Evolutionary conservation across 2,113 vertebrate species (phyloP).

Genomic region (Phaethon lepturus): DNA sequence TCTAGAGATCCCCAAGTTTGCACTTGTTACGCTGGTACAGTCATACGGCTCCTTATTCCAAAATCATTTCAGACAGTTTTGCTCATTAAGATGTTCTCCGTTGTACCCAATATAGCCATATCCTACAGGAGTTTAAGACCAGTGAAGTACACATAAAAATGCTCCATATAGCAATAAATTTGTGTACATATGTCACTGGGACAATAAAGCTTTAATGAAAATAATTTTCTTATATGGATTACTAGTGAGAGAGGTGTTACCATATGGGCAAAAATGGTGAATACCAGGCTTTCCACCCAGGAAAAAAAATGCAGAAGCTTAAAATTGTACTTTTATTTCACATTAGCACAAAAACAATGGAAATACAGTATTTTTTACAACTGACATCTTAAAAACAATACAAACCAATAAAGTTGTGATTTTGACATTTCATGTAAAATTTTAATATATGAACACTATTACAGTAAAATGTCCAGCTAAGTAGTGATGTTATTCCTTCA

Average conservation of each 20-base stretch:
- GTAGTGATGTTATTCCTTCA: neutral
- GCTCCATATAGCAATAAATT: neutral
- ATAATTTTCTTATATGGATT: neutral
- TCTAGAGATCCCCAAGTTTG: neutral
- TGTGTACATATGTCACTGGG: neutral
- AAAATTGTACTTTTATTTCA: neutral
- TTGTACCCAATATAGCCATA: neutral
- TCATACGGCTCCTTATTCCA: neutral
- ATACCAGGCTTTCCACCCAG: neutral
- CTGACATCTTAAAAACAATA: neutral
- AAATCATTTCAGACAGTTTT: neutral
- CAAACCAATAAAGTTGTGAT: neutral
- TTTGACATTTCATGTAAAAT: neutral
- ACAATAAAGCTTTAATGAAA: neutral
- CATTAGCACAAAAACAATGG: neutral
- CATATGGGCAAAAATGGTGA: neutral
- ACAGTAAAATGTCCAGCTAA: neutral
- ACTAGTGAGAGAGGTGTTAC: neutral
- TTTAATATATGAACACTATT: neutral
- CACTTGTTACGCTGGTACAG: neutral
- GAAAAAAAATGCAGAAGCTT: neutral
- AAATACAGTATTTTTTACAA: neutral
- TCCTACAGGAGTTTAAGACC: neutral
- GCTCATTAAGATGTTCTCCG: neutral
- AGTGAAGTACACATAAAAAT: neutral